Conservation (phyloP, 2,113 vertebrate species). For the Ciconia stormi region DNA sequence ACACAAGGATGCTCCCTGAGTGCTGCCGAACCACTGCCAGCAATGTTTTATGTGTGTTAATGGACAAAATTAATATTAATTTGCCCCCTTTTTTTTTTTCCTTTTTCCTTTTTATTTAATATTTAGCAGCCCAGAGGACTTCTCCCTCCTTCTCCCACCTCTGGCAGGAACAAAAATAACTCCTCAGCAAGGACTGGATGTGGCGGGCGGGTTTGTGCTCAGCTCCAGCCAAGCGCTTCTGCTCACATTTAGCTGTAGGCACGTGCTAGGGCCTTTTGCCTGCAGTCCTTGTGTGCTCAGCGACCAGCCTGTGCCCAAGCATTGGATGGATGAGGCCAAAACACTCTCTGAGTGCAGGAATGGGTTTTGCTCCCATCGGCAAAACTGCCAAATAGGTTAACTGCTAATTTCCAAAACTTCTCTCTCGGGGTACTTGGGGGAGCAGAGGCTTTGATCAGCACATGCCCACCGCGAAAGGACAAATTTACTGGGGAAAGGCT, state of each 20-base stretch:
- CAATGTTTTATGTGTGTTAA: slow-evolving; percentile 25
- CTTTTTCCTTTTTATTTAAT: slow-evolving; percentile 41
- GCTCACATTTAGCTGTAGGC: not conserved
- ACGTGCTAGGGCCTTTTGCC: not conserved
- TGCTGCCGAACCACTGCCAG: not conserved
- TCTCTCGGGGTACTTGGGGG: not conserved
- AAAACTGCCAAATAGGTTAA: not conserved
- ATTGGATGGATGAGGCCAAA: not conserved
- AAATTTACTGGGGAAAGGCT: not conserved
- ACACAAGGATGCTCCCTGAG: not conserved
- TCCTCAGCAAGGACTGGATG: not conserved
- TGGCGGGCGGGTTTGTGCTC: not conserved
- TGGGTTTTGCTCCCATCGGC: not conserved
- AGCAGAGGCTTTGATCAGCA: not conserved
- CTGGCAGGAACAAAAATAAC: slow-evolving; percentile 37
- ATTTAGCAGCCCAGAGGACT: slow-evolving; percentile 35
- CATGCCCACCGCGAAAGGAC: not conserved
- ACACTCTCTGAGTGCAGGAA: not conserved
- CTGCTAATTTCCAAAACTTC: not conserved
- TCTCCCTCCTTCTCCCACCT: not conserved
- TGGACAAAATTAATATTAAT: slow-evolving; percentile 64
- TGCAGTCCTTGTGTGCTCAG: not conserved
- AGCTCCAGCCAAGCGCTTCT: not conserved
- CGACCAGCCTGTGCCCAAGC: not conserved
- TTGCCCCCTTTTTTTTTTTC: not conserved